Evolutionary conservation across 2,113 vertebrate species (phyloP).

Genomic region (Limnothrissa miodon): DNA sequence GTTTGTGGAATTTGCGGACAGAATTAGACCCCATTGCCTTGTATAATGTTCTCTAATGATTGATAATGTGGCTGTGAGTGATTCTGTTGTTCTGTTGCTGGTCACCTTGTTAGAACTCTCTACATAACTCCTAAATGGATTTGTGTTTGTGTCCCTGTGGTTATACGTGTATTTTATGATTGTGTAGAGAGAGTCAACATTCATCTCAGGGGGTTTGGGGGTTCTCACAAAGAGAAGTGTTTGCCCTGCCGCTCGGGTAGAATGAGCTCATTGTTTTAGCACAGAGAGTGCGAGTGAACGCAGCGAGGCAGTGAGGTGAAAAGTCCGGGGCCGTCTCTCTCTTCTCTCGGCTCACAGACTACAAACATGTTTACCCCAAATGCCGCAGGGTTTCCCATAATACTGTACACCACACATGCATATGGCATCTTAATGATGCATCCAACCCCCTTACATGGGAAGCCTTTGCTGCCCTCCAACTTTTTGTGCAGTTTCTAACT

Average conservation of each 20-base stretch:
- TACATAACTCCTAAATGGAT: neutral
- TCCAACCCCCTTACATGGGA: neutral
- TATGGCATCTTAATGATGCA: neutral
- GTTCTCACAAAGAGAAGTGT: conserved; percentile 12
- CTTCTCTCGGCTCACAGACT: too few species aligned
- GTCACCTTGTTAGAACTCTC: neutral
- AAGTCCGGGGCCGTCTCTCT: conserved; percentile 3
- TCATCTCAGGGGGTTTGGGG: neutral
- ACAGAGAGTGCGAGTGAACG: conserved; percentile 20
- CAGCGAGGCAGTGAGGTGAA: conserved; percentile 44
- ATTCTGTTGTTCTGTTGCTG: neutral
- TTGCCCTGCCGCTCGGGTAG: conserved; percentile 34
- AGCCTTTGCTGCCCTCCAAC: neutral
- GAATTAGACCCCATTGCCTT: neutral
- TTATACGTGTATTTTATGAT: neutral
- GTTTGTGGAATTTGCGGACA: conserved; percentile 4
- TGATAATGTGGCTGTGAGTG: neutral
- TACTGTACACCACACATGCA: neutral
- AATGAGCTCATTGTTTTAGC: conserved; percentile 55
- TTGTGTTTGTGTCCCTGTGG: neutral
- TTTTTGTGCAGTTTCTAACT: neutral
- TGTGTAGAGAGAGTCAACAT: neutral
- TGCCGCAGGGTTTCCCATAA: neutral
- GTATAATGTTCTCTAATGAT: neutral
- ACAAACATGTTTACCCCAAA: neutral